phyloP scores from a whole-genome alignment of 2,888 invertebrate genomes.

The Idaea aversata region DNA sequence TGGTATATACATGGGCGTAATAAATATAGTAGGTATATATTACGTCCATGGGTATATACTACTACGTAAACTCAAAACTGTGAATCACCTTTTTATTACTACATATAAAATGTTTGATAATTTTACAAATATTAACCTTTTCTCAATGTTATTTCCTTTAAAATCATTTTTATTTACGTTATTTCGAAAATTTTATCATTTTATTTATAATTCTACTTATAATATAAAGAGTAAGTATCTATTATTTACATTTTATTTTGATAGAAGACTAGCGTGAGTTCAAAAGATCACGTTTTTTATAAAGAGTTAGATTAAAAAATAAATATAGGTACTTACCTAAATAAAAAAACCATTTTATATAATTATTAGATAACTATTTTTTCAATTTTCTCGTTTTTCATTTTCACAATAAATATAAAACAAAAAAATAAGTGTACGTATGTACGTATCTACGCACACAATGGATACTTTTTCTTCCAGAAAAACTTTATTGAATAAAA shows the following conservation, averaged over 20 bases:
- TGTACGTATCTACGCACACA: no score
- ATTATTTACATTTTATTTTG: constrained; percentile 73
- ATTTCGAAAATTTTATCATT: constrained; percentile 48
- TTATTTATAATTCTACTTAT: constrained; percentile 65
- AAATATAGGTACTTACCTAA: constrained; percentile 11
- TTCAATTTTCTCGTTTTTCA: constrained; percentile 2
- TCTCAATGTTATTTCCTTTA: no score
- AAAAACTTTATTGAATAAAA: no score
- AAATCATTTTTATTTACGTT: constrained; percentile 45
- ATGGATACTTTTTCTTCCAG: not conserved
- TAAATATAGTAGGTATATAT: no score
- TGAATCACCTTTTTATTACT: no score
- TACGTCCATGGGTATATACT: no score
- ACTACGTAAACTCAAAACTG: no score
- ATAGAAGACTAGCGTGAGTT: constrained; percentile 63
- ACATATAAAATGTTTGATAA: no score
- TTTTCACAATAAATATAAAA: constrained; percentile 1
- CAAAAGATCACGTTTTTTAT: constrained; percentile 25
- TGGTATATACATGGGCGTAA: no score
- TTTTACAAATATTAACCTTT: no score
- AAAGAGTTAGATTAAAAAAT: constrained; percentile 32
- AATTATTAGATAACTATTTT: constrained; percentile 2
- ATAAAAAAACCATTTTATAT: constrained; percentile 6
- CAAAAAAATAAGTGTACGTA: not conserved
- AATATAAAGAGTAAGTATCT: constrained; percentile 63